phyloP scores from a whole-genome alignment of 1,140 invertebrate genomes.

The Zaprionus inermis region DNA sequence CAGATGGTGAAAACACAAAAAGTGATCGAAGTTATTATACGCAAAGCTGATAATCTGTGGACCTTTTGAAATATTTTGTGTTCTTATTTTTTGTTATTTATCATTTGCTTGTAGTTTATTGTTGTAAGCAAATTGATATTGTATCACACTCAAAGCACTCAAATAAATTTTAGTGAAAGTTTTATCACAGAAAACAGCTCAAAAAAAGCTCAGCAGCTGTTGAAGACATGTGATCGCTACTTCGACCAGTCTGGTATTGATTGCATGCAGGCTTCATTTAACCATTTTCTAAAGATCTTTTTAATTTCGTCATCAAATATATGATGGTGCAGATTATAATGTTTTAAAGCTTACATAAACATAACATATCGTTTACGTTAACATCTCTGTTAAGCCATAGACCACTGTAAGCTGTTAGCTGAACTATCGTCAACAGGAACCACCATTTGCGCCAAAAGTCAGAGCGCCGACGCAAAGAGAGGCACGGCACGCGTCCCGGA shows the following conservation, averaged over 20 bases:
- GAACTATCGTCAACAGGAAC: conserved; percentile 52
- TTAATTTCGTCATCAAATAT: no score
- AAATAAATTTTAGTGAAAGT: conserved; percentile 39
- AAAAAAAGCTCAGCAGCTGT: not conserved
- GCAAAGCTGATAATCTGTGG: not conserved
- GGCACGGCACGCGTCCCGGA: conserved; percentile 57
- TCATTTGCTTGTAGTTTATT: conserved; percentile 1
- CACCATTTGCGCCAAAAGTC: conserved; percentile 60
- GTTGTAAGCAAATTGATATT: conserved; percentile 25
- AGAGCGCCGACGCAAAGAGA: conserved; percentile 63
- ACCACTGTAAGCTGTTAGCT: conserved; percentile 15
- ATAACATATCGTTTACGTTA: not conserved
- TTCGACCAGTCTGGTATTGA: not conserved
- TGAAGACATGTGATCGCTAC: not conserved
- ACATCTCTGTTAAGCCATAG: not conserved
- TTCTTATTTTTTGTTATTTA: not conserved
- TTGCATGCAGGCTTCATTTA: not conserved
- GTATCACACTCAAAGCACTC: conserved; percentile 22
- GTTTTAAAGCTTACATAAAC: not conserved
- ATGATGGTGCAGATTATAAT: no score
- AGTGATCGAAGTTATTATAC: not conserved
- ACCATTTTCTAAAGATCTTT: no score
- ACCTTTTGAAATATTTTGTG: conserved; percentile 11
- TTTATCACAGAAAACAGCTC: conserved; percentile 4
- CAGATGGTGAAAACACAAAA: not conserved